Conservation (phyloP, 2,888 invertebrate genomes). For the Physocephala rufipes region DNA sequence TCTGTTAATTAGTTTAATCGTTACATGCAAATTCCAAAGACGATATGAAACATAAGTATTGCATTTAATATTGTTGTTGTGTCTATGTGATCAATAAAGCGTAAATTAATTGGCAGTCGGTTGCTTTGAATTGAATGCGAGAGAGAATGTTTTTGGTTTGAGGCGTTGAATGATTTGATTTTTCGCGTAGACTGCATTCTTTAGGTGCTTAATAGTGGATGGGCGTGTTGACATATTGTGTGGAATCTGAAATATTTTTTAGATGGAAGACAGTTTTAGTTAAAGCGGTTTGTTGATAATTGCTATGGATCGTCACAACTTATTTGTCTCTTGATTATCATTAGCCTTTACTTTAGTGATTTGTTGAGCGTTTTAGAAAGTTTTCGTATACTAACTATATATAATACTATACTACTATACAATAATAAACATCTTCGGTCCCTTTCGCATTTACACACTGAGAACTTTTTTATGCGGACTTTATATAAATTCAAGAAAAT, state of each 20-base stretch:
- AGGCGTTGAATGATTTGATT: conserved; percentile 43
- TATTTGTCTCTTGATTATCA: too few species aligned
- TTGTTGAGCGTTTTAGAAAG: too few species aligned
- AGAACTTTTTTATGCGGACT: too few species aligned
- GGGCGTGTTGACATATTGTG: neutral
- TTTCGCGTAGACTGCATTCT: conserved; percentile 25
- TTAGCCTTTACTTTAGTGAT: too few species aligned
- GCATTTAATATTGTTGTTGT: neutral
- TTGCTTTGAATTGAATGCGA: neutral
- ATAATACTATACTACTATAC: too few species aligned
- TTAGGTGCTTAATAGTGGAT: too few species aligned
- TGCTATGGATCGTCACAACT: neutral
- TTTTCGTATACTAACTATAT: too few species aligned
- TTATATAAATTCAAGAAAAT: too few species aligned
- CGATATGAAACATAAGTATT: neutral
- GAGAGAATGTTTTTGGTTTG: conserved; percentile 14
- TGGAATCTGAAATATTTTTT: conserved; percentile 19
- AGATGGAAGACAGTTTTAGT: conserved; percentile 17
- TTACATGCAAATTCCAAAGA: conserved; percentile 50
- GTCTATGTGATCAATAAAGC: conserved; percentile 10
- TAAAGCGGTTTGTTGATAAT: conserved; percentile 20
- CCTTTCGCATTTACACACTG: too few species aligned
- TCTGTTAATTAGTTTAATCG: conserved; percentile 47
- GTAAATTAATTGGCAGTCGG: conserved; percentile 17
- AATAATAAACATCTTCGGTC: too few species aligned